Conservation (phyloP, 2,797 vertebrate species). For the Sebastes miniatus region DNA sequence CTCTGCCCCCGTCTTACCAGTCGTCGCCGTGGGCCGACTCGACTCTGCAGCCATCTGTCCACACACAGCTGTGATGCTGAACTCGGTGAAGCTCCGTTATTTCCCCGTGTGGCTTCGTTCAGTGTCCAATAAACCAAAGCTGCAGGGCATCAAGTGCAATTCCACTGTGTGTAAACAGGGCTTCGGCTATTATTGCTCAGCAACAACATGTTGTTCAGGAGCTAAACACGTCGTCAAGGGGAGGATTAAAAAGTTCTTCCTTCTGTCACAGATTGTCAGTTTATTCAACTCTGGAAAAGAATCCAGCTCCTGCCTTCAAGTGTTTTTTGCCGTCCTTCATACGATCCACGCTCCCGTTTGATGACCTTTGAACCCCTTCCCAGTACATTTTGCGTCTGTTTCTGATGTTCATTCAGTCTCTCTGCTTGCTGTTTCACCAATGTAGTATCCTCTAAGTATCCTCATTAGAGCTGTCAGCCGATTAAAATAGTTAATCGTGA, state of each 20-base stretch:
- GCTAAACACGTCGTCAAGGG: background rate
- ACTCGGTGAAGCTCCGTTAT: constrained; percentile 12
- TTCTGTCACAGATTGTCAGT: background rate
- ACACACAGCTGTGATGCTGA: constrained; percentile 31
- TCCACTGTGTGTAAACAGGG: constrained; percentile 13
- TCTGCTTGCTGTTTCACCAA: no score
- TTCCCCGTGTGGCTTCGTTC: constrained; percentile 25
- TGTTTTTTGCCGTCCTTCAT: background rate
- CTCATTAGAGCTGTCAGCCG: no score
- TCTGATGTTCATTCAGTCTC: no score
- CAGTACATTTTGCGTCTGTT: no score
- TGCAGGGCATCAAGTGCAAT: constrained; percentile 24
- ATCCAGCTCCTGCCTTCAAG: background rate
- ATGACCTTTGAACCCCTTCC: background rate
- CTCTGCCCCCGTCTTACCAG: background rate
- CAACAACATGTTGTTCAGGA: background rate
- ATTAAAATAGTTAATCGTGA: no score
- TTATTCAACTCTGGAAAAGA: background rate
- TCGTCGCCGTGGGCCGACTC: constrained; percentile 19
- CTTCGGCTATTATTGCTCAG: background rate
- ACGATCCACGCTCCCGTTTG: background rate
- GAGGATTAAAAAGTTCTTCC: constrained; percentile 9
- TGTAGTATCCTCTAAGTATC: no score
- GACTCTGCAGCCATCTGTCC: constrained; percentile 53
- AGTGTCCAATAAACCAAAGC: constrained; percentile 43